Evolutionary conservation across 2,888 invertebrate species (phyloP).

Genomic region (Acronicta alni): DNA sequence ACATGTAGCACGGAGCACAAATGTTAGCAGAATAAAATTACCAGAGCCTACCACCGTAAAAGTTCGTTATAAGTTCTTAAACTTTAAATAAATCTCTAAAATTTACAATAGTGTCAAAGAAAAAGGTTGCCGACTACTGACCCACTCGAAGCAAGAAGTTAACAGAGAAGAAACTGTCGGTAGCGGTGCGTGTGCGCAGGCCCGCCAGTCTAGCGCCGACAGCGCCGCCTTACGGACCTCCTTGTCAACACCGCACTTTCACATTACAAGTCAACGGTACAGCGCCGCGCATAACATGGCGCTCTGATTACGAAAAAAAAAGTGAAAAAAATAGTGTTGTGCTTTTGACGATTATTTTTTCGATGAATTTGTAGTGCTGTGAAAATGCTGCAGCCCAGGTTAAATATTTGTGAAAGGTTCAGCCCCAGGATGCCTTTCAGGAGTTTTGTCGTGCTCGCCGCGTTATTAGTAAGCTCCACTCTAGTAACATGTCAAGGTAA

Average conservation of each 20-base stretch:
- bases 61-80: neutral
- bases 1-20: no score
- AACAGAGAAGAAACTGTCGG: conserved; percentile 65
- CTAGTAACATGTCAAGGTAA: conserved; percentile 84
- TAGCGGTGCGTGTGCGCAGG: conserved; percentile 64
- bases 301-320: conserved; percentile 51
- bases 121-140: conserved; percentile 56
- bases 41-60: no score
- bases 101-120: neutral
- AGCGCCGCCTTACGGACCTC: conserved; percentile 65
- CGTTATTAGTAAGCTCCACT: conserved; percentile 66
- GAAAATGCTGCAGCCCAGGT: conserved; percentile 84
- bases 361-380: conserved; percentile 66
- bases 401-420: conserved; percentile 75
- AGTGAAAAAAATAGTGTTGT: conserved; percentile 64
- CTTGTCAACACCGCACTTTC: conserved; percentile 57
- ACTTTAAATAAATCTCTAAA: neutral
- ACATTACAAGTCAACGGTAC: conserved; percentile 52
- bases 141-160: conserved; percentile 43
- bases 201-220: conserved; percentile 74
- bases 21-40: no score
- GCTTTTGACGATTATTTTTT: conserved; percentile 59
- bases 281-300: conserved; percentile 57
- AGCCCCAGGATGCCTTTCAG: conserved; percentile 64
- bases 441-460: conserved; percentile 67